phyloP scores from a whole-genome alignment of 2,113 vertebrate genomes.

The Gallinago media region DNA sequence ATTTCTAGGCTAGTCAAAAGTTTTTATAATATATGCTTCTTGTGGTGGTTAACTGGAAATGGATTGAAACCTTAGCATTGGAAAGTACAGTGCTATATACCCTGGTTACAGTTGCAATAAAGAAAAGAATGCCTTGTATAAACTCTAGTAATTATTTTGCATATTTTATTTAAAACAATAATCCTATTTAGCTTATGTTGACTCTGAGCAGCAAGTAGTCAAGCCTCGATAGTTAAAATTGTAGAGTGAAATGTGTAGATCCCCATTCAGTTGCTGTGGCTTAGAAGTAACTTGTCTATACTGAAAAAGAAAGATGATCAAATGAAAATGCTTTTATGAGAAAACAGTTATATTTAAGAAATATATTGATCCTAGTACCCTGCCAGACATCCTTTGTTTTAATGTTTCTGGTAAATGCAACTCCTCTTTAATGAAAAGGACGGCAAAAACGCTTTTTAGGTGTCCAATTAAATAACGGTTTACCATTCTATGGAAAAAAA shows the following conservation, averaged over 20 bases:
- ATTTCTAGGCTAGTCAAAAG: not conserved
- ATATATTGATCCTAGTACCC: not conserved
- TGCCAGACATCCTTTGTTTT: not conserved
- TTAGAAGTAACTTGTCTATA: slow-evolving; percentile 17
- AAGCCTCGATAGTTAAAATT: slow-evolving; percentile 34
- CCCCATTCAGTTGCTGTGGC: slow-evolving; percentile 12
- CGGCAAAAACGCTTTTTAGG: not conserved
- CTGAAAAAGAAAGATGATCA: not conserved
- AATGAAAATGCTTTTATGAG: slow-evolving; percentile 32
- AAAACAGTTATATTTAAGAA: not conserved
- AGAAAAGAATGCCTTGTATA: not conserved
- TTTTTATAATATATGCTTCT: not conserved
- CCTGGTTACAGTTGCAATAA: slow-evolving; percentile 37
- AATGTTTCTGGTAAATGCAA: not conserved
- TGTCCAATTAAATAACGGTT: not conserved
- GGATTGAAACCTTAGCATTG: not conserved
- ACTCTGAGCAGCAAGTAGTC: slow-evolving; percentile 2
- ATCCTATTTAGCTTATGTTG: not conserved
- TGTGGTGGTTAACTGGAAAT: slow-evolving; percentile 11
- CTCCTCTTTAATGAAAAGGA: not conserved
- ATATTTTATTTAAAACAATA: not conserved
- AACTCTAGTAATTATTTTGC: slow-evolving; percentile 48
- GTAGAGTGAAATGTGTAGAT: slow-evolving; percentile 41
- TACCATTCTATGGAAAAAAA: not conserved
- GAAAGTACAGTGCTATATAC: not conserved